Conservation (phyloP, 2,113 vertebrate genomes). For the Eulemur rufifrons region DNA sequence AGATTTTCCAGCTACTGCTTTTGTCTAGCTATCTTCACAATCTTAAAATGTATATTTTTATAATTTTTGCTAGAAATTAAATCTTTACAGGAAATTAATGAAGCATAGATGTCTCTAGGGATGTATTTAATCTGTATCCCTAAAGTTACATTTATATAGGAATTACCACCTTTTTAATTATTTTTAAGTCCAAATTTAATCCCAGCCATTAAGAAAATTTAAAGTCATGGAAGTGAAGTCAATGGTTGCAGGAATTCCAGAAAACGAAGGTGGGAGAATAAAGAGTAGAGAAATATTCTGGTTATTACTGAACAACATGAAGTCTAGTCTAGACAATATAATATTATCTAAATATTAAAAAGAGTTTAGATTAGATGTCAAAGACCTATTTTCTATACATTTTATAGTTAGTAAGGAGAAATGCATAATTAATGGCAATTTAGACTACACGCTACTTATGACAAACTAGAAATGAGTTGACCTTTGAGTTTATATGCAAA, state of each 20-base stretch:
- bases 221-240: background rate
- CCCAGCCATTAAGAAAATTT: background rate
- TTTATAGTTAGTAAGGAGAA: background rate
- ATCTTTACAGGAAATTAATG: background rate
- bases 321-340: background rate
- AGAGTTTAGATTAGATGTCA: background rate
- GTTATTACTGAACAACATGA: background rate
- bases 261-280: background rate
- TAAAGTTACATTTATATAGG: background rate
- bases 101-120: background rate
- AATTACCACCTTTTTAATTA: background rate
- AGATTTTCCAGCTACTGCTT: background rate
- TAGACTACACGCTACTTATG: background rate
- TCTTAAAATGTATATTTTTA: background rate
- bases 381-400: background rate
- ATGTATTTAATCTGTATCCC: background rate
- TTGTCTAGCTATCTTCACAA: background rate
- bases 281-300: background rate
- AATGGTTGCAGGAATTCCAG: background rate
- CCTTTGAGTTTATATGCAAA: background rate
- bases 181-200: conserved; percentile 22
- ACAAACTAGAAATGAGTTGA: background rate
- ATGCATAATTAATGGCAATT: background rate
- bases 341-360: background rate
- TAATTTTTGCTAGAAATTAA: background rate